A percentile compares a stretch with the other conserved stretches of the same genome.
phyloP scores from a whole-genome alignment of 2,797 vertebrate genomes.

The Sebastolobus altivelis region DNA sequence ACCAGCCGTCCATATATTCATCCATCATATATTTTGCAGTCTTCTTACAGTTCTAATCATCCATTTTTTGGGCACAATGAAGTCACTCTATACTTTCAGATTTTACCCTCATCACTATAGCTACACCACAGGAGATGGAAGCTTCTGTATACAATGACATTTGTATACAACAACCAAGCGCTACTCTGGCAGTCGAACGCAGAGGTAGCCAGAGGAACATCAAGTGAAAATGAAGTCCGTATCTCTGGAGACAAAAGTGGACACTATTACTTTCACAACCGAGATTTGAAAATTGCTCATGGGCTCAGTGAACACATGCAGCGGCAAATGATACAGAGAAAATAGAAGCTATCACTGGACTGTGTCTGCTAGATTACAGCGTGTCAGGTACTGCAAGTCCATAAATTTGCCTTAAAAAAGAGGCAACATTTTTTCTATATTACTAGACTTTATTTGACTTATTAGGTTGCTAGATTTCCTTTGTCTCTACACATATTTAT shows the following conservation, averaged over 20 bases:
- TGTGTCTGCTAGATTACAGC: constrained; percentile 48
- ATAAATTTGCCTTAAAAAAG: constrained; percentile 32
- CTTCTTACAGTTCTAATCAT: constrained; percentile 18
- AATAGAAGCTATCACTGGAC: constrained; percentile 43
- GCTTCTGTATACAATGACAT: background rate
- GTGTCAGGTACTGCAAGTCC: constrained; percentile 47
- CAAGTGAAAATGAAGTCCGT: constrained; percentile 23
- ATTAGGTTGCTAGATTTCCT: constrained; percentile 24
- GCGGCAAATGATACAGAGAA: constrained; percentile 39
- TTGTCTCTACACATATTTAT: constrained; percentile 10
- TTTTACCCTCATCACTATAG: background rate
- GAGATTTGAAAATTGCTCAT: constrained; percentile 54
- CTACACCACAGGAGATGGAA: background rate
- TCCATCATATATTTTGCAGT: constrained; percentile 31
- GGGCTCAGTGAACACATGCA: constrained; percentile 34
- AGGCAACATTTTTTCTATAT: constrained; percentile 33
- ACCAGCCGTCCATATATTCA: constrained; percentile 29
- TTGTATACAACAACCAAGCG: background rate
- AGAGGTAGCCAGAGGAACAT: background rate
- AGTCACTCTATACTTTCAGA: background rate
- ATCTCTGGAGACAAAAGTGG: constrained; percentile 47
- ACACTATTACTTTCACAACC: constrained; percentile 29
- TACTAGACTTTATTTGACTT: constrained; percentile 27
- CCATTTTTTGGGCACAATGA: background rate
- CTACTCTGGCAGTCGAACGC: background rate